A percentile compares a stretch with the other conserved stretches of the same genome.
Evolutionary conservation across 2,888 invertebrate species (phyloP).

Genomic region (Drosophila paranaensis): DNA sequence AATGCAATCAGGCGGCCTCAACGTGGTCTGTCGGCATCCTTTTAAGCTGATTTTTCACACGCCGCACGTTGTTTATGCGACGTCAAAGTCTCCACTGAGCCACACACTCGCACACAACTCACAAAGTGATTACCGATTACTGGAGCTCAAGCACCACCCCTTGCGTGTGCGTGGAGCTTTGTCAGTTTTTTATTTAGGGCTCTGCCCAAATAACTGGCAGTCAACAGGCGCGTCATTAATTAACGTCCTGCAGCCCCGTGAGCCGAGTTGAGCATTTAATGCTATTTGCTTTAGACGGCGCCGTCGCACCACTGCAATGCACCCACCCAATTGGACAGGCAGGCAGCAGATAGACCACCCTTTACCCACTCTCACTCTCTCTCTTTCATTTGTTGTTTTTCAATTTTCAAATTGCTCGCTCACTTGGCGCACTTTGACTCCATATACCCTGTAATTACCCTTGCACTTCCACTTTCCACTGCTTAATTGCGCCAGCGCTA

Average conservation of each 20-base stretch:
- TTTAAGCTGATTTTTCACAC: constrained; percentile 79
- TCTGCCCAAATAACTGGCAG: constrained; percentile 27
- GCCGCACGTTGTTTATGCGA: constrained; percentile 65
- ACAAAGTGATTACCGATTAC: constrained; percentile 52
- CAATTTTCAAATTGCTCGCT: constrained; percentile 33
- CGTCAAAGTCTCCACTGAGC: constrained; percentile 62
- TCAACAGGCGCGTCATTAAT: constrained; percentile 62
- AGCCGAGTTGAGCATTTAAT: constrained; percentile 67
- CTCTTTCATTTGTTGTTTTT: constrained; percentile 24
- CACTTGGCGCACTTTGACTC: constrained; percentile 53
- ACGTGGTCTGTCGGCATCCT: constrained; percentile 65
- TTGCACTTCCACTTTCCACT: constrained; percentile 58
- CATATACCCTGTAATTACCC: constrained; percentile 56
- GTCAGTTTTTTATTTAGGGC: constrained; percentile 45
- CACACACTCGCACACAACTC: constrained; percentile 59
- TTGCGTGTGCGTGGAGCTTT: constrained; percentile 11
- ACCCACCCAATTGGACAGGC: constrained; percentile 15
- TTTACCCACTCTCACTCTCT: neutral
- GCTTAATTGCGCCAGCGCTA: constrained; percentile 47
- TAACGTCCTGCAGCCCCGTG: constrained; percentile 45
- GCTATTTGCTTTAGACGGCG: constrained; percentile 73
- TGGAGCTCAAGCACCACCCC: constrained; percentile 9
- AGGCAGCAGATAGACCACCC: constrained; percentile 11
- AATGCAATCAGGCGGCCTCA: constrained; percentile 48
- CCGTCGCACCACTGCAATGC: constrained; percentile 40